phyloP scores from a whole-genome alignment of 2,888 invertebrate genomes.

The Dorcus parallelipipedus region DNA sequence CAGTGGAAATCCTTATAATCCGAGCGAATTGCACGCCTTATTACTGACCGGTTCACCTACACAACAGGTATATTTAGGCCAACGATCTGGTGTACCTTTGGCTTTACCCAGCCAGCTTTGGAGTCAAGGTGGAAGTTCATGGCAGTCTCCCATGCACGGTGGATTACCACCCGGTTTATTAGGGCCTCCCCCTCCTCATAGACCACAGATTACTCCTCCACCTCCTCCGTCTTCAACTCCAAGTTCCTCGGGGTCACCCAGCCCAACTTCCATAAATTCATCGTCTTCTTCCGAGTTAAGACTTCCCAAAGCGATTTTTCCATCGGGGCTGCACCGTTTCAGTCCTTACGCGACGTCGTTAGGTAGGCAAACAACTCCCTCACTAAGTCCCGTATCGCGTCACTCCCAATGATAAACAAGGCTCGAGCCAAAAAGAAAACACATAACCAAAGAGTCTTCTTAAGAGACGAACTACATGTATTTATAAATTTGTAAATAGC shows the following conservation, averaged over 20 bases:
- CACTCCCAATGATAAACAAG: constrained; percentile 29
- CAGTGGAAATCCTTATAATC: constrained; percentile 53
- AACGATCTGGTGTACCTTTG: constrained; percentile 40
- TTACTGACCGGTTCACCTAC: constrained; percentile 42
- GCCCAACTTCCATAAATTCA: constrained; percentile 46
- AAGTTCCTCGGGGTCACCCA: constrained; percentile 62
- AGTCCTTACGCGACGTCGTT: constrained; percentile 47
- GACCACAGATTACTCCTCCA: constrained; percentile 50
- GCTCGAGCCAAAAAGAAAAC: constrained; percentile 13
- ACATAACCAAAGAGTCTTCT: constrained; percentile 23
- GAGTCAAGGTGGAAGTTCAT: constrained; percentile 41
- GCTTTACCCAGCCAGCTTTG: constrained; percentile 50
- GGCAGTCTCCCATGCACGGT: constrained; percentile 44
- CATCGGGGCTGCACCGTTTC: constrained; percentile 47
- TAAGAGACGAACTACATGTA: constrained; percentile 8
- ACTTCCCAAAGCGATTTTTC: constrained; percentile 49
- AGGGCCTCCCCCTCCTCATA: constrained; percentile 43
- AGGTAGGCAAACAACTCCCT: constrained; percentile 27
- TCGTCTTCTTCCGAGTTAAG: constrained; percentile 43
- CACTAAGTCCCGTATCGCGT: constrained; percentile 31
- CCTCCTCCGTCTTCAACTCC: constrained; percentile 51
- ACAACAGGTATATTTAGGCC: constrained; percentile 44
- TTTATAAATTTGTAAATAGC: constrained; percentile 23
- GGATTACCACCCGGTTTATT: constrained; percentile 46
- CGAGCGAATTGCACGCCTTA: constrained; percentile 48